These are phyloP conservation scores for Sarotherodon lohbergeri DNA, from an alignment of 2,113 vertebrate species.

Conservation along the genomic window DNA sequence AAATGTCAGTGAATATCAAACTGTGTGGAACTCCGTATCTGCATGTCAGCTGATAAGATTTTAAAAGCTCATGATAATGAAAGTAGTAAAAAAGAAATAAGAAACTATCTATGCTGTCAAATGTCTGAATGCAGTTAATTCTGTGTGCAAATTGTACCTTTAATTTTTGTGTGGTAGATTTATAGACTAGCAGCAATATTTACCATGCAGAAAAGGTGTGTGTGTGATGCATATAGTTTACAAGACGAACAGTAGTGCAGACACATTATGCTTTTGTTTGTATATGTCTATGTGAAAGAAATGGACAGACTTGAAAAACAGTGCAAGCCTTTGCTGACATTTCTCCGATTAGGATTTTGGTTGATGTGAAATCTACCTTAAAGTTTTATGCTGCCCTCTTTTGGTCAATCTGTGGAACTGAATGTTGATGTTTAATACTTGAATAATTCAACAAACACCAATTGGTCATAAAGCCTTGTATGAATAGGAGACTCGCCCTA, in stretches of 20 bases:
- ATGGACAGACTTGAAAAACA: neutral
- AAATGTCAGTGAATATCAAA: constrained; percentile 38
- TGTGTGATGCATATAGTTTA: neutral
- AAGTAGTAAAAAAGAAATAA: neutral
- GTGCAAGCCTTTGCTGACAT: neutral
- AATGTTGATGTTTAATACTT: neutral
- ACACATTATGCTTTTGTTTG: neutral
- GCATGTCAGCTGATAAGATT: constrained; percentile 11
- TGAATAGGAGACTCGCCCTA: neutral
- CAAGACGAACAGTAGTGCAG: neutral
- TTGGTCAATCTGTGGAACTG: constrained; percentile 29
- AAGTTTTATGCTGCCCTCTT: constrained; percentile 60
- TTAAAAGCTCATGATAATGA: neutral
- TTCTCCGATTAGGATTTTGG: neutral
- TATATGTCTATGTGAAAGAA: neutral
- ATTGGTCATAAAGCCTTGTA: neutral
- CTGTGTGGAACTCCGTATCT: neutral
- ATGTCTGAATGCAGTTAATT: neutral
- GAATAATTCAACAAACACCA: neutral
- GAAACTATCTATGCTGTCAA: neutral
- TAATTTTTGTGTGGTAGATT: neutral
- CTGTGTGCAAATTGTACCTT: neutral
- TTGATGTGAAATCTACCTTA: neutral
- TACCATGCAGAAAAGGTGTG: neutral
- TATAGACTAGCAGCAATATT: neutral